Percentiles rank a stretch among this genome's conserved stretches.
Conservation (phyloP, 2,888 invertebrate species). For the Acrocera orbiculus region DNA sequence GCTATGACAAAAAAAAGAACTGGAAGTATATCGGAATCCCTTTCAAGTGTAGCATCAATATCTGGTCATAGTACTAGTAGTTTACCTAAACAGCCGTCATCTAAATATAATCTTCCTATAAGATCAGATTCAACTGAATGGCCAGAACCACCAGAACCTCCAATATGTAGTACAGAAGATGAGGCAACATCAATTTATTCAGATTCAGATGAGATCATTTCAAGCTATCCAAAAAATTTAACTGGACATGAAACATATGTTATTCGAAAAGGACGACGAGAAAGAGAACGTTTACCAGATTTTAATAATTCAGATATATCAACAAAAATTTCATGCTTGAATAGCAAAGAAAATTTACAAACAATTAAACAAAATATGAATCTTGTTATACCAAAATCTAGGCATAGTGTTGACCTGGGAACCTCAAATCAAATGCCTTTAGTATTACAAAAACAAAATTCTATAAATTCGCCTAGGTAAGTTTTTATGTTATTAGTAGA, state of each 20-base stretch:
- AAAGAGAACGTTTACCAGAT: conserved; percentile 45
- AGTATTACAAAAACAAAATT: conserved; percentile 10
- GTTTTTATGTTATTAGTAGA: no score
- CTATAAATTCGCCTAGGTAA: conserved; percentile 18
- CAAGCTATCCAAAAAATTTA: conserved; percentile 30
- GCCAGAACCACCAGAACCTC: conserved; percentile 51
- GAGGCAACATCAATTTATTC: conserved; percentile 51
- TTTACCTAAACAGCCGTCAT: conserved; percentile 10
- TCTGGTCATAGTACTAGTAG: conserved; percentile 25
- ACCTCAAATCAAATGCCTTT: conserved; percentile 36
- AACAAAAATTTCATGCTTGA: conserved; percentile 43
- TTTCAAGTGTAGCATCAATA: conserved; percentile 54
- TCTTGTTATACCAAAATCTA: conserved; percentile 42
- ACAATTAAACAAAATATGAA: conserved; percentile 35
- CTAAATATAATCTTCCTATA: conserved; percentile 9
- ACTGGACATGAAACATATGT: conserved; percentile 58
- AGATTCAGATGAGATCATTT: conserved; percentile 31
- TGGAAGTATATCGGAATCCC: conserved; percentile 39
- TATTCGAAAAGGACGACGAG: conserved; percentile 53
- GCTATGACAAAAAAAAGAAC: conserved; percentile 38
- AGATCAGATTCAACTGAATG: conserved; percentile 32
- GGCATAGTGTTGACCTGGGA: conserved; percentile 50
- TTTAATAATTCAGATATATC: conserved; percentile 23
- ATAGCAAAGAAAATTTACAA: conserved; percentile 32
- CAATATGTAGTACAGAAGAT: conserved; percentile 47